phyloP scores from a whole-genome alignment of 1,140 invertebrate species.

The Solenopsis fugax region DNA sequence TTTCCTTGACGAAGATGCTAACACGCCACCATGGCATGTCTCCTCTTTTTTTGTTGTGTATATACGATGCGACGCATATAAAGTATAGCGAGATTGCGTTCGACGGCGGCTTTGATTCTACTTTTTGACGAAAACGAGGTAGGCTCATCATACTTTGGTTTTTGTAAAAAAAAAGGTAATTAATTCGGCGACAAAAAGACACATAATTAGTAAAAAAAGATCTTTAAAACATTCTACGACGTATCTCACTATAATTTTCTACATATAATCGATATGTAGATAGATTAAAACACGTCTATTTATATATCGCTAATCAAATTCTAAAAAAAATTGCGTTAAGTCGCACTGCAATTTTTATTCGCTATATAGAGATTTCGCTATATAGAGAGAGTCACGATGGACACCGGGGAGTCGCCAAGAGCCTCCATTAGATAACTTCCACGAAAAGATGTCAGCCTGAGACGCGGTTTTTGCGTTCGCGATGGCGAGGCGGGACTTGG shows the following conservation, averaged over 20 bases:
- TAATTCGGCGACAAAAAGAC: constrained; percentile 14
- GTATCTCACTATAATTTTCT: constrained; percentile 11
- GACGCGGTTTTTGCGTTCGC: constrained; percentile 4
- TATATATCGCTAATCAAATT: neutral
- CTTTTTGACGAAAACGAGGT: constrained; percentile 14
- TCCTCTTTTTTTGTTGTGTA: constrained; percentile 35
- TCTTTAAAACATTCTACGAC: neutral
- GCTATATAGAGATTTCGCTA: neutral
- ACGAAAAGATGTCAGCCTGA: constrained; percentile 56
- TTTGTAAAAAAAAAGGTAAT: neutral
- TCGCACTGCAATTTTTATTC: neutral
- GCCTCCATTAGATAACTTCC: constrained; percentile 52
- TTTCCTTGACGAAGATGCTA: constrained; percentile 41
- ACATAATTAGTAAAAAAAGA: neutral
- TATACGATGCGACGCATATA: constrained; percentile 43
- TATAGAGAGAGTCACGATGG: neutral
- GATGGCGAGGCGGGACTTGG: constrained; percentile 54
- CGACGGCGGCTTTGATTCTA: constrained; percentile 12
- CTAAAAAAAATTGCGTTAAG: neutral
- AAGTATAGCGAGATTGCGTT: constrained; percentile 29
- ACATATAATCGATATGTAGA: neutral
- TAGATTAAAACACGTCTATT: neutral
- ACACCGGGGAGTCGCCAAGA: neutral
- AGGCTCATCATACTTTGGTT: constrained; percentile 1
- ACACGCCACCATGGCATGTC: neutral